Evolutionary conservation across 2,888 invertebrate genomes (phyloP), one percentile per base, ranked within the genome.

Genomic region (Lithophane semibrunnea): DNA sequence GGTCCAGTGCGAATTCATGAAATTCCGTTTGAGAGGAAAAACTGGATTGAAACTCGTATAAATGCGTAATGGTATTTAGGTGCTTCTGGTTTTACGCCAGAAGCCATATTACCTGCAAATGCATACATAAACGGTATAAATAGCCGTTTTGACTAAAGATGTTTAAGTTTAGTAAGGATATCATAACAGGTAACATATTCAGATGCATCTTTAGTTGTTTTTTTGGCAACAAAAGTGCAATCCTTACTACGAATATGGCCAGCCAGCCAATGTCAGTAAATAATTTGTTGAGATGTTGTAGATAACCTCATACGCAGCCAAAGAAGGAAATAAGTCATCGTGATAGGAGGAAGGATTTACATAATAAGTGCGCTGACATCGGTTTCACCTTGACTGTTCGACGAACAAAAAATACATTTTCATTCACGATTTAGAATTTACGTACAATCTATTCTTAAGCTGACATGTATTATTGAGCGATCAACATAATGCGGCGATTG

Each of bases 321-420:
- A 86, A 90, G 75, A 86, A 88, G 90, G 90, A 89, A 91, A 89
- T 89, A 88, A 83, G 87, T 80, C 82, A 85, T 83, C 84, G 79
- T 80, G 86, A 80, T 87, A 85, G 71, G 49, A 82, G 75, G 71
- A 69, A 82, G 70, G 79, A 91, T 91, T 91, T 84, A 80, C 87
- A 89, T 90, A 89, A 88, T 84, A 87, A 88, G 85, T 88, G 79
- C 88, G 85, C 83, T 88, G 86, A 87, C 89, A 89, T 86, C 83
- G 83, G 84, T 76, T 84, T 88, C 81, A 88, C 90, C 90, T 91
- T 91, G 90, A 75, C 80, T 80, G 71, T 80, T 77, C 65, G 79
- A 80, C 72, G 79, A 75, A 86, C 79, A 83, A 75, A 83, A 86
- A 85, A 75, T 58, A 65, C 21, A 77, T 85, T 84, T 86, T 84